Conservation (phyloP, 1,140 invertebrate species). For the Sycophila sp. region DNA sequence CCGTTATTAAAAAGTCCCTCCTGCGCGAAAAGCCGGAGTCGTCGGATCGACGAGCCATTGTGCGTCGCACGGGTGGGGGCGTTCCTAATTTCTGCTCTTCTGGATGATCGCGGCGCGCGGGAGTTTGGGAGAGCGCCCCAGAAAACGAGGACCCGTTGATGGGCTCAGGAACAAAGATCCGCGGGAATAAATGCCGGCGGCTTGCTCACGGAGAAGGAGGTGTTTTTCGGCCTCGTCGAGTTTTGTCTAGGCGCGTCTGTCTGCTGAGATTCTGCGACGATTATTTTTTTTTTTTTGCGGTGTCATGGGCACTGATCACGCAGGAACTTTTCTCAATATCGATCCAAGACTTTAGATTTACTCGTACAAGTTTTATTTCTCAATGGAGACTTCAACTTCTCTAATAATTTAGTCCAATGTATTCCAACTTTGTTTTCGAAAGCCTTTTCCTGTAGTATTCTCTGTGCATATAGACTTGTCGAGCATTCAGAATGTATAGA, state of each 20-base stretch:
- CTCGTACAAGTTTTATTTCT: no score
- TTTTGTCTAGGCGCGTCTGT: background rate
- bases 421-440: no score
- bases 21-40: slow-evolving; percentile 21
- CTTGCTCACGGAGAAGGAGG: background rate
- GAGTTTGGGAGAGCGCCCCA: background rate
- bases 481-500: no score
- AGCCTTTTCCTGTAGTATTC: no score
- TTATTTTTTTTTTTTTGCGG: background rate
- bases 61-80: background rate
- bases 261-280: no score
- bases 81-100: slow-evolving; percentile 34
- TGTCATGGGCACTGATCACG: no score
- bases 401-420: no score
- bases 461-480: no score
- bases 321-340: no score
- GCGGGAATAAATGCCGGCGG: slow-evolving; percentile 9
- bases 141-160: slow-evolving; percentile 24
- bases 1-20: slow-evolving; percentile 58
- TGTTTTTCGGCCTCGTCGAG: background rate
- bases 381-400: no score
- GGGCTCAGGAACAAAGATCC: slow-evolving; percentile 22
- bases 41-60: slow-evolving; percentile 23
- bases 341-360: no score
- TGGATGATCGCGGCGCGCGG: slow-evolving; percentile 17